phyloP scores from a whole-genome alignment of 2,888 invertebrate genomes.

The Acholoe squamosa region DNA sequence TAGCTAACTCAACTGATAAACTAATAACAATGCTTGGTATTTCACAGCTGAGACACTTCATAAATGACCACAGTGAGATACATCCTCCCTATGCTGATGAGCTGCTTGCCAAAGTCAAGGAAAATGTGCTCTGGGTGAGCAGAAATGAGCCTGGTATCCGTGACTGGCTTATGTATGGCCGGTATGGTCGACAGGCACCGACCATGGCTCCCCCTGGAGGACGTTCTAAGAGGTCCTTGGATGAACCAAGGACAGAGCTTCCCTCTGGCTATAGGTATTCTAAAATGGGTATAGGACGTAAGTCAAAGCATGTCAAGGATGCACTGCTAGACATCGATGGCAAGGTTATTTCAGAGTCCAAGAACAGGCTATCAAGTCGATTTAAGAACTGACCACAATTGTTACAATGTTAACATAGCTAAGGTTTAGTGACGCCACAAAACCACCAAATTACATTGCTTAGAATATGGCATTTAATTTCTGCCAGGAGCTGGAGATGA shows the following conservation, averaged over 20 bases:
- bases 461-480: too few relatives aligned
- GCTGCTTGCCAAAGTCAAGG: conserved; percentile 36
- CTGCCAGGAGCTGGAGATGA: too few relatives aligned
- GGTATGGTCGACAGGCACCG: neutral
- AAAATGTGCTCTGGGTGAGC: conserved; percentile 11
- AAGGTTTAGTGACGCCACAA: too few relatives aligned
- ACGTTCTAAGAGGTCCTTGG: neutral
- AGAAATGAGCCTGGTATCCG: neutral
- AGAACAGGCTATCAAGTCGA: too few relatives aligned
- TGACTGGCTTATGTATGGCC: conserved; percentile 30
- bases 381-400: too few relatives aligned
- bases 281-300: neutral
- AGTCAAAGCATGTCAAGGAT: neutral
- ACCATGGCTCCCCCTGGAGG: neutral
- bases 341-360: too few relatives aligned
- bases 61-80: conserved; percentile 29
- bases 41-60: conserved; percentile 30
- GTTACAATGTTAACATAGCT: too few relatives aligned
- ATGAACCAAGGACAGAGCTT: neutral
- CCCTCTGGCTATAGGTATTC: neutral
- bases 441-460: too few relatives aligned
- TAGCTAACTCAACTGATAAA: too few relatives aligned
- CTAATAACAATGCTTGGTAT: too few relatives aligned
- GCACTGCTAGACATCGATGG: too few relatives aligned
- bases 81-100: neutral